Conservation (phyloP, 2,888 invertebrate species). For the Aproaerema taeniolella region DNA sequence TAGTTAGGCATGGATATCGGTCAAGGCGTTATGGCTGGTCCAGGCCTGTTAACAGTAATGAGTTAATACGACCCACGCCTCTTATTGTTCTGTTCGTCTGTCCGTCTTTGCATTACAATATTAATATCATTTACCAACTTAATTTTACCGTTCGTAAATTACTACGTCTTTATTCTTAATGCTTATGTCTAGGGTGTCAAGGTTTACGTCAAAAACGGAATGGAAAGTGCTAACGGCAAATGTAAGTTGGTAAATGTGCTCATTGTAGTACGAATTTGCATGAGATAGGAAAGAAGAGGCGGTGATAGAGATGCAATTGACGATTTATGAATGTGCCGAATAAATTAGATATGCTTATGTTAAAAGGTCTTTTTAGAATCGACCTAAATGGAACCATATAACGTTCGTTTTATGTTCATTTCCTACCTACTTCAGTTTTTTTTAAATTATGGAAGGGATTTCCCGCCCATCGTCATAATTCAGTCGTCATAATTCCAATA, state of each 20-base stretch:
- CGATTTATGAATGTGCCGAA: conserved; percentile 37
- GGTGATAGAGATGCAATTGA: conserved; percentile 45
- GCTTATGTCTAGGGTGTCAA: too few species aligned
- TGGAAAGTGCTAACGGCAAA: conserved; percentile 4
- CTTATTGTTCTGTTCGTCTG: conserved; percentile 64
- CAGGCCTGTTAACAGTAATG: conserved; percentile 52
- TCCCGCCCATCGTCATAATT: too few species aligned
- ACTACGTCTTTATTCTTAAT: conserved; percentile 23
- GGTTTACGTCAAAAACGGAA: background rate
- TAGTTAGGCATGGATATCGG: conserved; percentile 56
- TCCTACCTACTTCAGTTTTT: too few species aligned
- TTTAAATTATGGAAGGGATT: too few species aligned
- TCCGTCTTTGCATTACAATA: conserved; percentile 65
- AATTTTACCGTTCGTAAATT: conserved; percentile 5
- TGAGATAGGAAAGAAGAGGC: conserved; percentile 65
- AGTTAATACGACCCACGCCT: conserved; percentile 70
- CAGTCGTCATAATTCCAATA: too few species aligned
- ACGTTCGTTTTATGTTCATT: too few species aligned
- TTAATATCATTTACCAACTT: conserved; percentile 41
- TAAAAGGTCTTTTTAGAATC: too few species aligned
- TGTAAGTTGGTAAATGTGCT: conserved; percentile 47
- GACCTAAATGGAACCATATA: too few species aligned
- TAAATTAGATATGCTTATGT: conserved; percentile 23
- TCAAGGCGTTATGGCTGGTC: conserved; percentile 64
- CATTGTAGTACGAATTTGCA: conserved; percentile 74